Conservation (phyloP, 2,797 vertebrate species). For the Nyctibius grandis region DNA sequence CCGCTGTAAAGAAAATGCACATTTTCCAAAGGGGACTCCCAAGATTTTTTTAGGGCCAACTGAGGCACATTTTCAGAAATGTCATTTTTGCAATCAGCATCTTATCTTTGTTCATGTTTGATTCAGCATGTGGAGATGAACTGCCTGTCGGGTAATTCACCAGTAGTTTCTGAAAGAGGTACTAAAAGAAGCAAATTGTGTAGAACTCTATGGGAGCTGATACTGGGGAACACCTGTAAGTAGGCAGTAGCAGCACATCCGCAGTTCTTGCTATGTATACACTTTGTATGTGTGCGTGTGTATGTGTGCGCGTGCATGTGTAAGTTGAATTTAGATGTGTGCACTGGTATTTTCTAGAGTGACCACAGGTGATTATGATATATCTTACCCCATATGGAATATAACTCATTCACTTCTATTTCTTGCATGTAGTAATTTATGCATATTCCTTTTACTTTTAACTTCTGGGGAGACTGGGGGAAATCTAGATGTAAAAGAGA, state of each 20-base stretch:
- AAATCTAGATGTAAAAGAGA: not conserved
- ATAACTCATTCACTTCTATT: not conserved
- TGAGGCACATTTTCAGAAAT: not conserved
- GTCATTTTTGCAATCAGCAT: not conserved
- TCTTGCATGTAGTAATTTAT: not conserved
- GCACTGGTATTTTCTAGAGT: not conserved
- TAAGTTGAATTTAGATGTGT: not conserved
- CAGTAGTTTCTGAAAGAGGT: not conserved
- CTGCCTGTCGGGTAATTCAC: not conserved
- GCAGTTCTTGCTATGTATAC: not conserved
- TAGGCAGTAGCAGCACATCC: not conserved
- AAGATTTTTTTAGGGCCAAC: not conserved
- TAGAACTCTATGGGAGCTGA: not conserved
- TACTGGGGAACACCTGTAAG: not conserved
- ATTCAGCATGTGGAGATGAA: not conserved
- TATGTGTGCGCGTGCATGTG: fast-evolving
- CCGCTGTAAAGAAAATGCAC: not conserved
- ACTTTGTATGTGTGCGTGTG: not conserved
- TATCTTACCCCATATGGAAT: not conserved
- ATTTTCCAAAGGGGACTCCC: not conserved
- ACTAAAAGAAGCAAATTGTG: not conserved
- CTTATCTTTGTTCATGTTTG: not conserved
- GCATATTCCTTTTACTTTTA: not conserved
- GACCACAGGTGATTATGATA: not conserved
- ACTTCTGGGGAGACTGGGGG: not conserved